Percentiles rank a stretch among this genome's conserved stretches.
Conservation (phyloP, 2,888 invertebrate genomes). For the Phengaris alcon region DNA sequence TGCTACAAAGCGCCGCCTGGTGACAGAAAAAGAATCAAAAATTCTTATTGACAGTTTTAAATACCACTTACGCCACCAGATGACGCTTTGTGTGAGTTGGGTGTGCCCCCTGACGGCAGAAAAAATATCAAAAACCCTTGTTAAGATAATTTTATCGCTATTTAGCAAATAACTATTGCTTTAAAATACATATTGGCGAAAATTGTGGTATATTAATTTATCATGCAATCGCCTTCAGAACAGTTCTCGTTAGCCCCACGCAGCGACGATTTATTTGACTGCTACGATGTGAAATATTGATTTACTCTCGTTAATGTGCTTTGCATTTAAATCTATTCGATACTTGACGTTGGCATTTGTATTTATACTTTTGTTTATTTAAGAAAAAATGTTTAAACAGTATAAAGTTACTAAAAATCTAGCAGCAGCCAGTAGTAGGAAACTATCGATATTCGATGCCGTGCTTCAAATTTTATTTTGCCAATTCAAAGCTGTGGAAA, state of each 20-base stretch:
- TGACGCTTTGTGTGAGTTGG: too few species aligned
- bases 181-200: neutral
- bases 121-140: too few species aligned
- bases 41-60: too few species aligned
- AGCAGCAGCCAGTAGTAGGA: too few species aligned
- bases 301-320: conserved; percentile 12
- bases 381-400: too few species aligned
- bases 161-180: neutral
- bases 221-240: neutral
- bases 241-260: conserved; percentile 24
- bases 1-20: too few species aligned
- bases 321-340: conserved; percentile 16
- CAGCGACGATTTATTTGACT: conserved; percentile 16
- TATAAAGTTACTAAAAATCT: too few species aligned
- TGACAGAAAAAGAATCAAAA: too few species aligned
- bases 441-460: too few species aligned
- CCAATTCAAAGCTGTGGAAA: neutral
- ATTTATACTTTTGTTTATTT: neutral
- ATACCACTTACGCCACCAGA: too few species aligned
- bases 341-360: neutral
- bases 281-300: conserved; percentile 14
- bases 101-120: too few species aligned
- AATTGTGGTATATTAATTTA: conserved; percentile 3
- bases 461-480: neutral
- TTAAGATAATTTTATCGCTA: neutral